phyloP scores from a whole-genome alignment of 1,140 invertebrate genomes.

The Sitodiplosis mosellana region DNA sequence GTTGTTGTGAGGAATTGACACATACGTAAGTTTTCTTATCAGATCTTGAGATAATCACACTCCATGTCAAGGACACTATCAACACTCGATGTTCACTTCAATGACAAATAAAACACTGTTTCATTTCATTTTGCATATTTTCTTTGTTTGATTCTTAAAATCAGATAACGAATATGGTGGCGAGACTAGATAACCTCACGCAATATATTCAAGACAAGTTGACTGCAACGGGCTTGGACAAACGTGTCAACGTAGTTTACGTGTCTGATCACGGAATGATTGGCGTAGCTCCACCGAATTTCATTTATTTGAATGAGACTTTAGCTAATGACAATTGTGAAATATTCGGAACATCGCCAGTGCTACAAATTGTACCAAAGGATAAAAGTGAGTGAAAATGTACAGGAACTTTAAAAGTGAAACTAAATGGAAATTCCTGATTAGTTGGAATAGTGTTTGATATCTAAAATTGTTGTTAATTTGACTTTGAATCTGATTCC shows the following conservation, averaged over 20 bases:
- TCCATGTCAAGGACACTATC: too few relatives aligned
- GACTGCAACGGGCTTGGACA: neutral
- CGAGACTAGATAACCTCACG: neutral
- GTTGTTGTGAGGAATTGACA: too few relatives aligned
- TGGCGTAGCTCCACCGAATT: neutral
- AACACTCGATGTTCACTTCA: too few relatives aligned
- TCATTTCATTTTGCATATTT: too few relatives aligned
- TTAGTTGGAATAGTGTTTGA: too few relatives aligned
- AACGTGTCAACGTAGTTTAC: neutral
- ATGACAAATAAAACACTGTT: too few relatives aligned
- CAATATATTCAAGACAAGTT: slow-evolving; percentile 1
- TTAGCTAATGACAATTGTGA: neutral
- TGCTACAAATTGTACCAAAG: neutral
- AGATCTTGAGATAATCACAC: too few relatives aligned
- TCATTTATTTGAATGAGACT: neutral
- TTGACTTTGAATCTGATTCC: too few relatives aligned
- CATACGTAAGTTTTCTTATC: too few relatives aligned
- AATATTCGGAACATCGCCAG: neutral
- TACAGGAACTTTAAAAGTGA: too few relatives aligned
- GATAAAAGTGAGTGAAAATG: neutral
- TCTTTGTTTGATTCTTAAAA: neutral
- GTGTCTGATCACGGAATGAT: neutral
- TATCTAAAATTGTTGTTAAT: too few relatives aligned
- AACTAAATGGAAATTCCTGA: too few relatives aligned
- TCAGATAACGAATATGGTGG: neutral